phyloP scores from a whole-genome alignment of 2,888 invertebrate species.

The Drosophila mimica region DNA sequence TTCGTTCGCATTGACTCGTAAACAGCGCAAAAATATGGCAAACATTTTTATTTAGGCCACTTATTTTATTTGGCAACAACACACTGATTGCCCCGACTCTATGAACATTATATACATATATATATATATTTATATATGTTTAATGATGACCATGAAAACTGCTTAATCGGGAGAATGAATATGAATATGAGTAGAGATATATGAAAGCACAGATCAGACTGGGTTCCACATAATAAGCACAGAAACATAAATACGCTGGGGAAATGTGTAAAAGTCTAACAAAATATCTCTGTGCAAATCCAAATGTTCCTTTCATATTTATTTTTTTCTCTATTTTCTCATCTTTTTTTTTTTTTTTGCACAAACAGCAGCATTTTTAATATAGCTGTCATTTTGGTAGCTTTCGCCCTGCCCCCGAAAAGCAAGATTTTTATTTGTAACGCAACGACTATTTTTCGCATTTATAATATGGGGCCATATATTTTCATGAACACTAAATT shows the following conservation, averaged over 20 bases:
- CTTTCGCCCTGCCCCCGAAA: slow-evolving; percentile 6
- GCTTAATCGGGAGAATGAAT: slow-evolving; percentile 81
- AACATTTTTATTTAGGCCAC: slow-evolving; percentile 68
- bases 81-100: slow-evolving; percentile 49
- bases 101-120: slow-evolving; percentile 48
- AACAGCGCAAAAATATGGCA: slow-evolving; percentile 49
- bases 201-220: slow-evolving; percentile 11
- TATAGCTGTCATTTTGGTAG: slow-evolving; percentile 66
- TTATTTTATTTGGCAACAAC: slow-evolving; percentile 61
- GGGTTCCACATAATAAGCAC: slow-evolving; percentile 61
- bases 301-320: slow-evolving; percentile 51
- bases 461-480: slow-evolving; percentile 73
- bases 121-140: slow-evolving; percentile 35
- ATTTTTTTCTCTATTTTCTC: background rate
- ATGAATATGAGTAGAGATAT: slow-evolving; percentile 56
- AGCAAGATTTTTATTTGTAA: slow-evolving; percentile 64
- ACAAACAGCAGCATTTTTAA: slow-evolving; percentile 77
- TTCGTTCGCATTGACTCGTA: slow-evolving; percentile 52
- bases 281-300: slow-evolving; percentile 65
- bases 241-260: slow-evolving; percentile 65
- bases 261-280: slow-evolving; percentile 47
- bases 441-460: slow-evolving; percentile 73
- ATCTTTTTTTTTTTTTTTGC: slow-evolving; percentile 56
- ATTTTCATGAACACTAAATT: slow-evolving; percentile 81
- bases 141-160: slow-evolving; percentile 79